Conservation (phyloP, 2,888 invertebrate genomes). For the Apodemia duryi region DNA sequence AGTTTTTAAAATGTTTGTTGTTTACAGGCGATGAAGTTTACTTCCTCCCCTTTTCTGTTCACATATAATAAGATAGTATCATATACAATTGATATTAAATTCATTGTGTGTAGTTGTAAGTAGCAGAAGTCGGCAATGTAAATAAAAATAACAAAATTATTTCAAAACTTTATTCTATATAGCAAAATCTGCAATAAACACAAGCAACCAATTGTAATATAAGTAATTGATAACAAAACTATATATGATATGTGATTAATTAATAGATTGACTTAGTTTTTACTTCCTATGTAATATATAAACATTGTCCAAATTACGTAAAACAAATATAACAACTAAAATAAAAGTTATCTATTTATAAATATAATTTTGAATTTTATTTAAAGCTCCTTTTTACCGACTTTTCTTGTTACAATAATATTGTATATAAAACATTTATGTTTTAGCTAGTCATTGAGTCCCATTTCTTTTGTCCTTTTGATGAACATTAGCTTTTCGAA, state of each 20-base stretch:
- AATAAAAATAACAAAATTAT: constrained; percentile 32
- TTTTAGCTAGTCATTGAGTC: neutral
- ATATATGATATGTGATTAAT: constrained; percentile 74
- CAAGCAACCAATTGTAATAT: constrained; percentile 70
- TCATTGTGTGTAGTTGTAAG: no score
- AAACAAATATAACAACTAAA: constrained; percentile 59
- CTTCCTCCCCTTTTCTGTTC: no score
- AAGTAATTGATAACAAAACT: constrained; percentile 67
- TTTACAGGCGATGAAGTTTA: no score
- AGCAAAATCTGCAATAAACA: constrained; percentile 69
- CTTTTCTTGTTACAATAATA: neutral
- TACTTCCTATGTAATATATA: constrained; percentile 49
- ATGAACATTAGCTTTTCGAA: no score
- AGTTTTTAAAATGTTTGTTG: no score
- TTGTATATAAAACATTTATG: neutral
- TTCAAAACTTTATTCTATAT: constrained; percentile 70
- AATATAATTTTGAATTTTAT: constrained; percentile 67
- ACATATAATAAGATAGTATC: no score
- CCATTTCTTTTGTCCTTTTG: no score
- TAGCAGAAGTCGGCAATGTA: no score
- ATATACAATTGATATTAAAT: no score
- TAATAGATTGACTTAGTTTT: constrained; percentile 62
- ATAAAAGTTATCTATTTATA: constrained; percentile 50
- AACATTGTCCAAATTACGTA: constrained; percentile 42
- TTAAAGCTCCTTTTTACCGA: constrained; percentile 40